A percentile compares a stretch with the other conserved stretches of the same genome.
These are phyloP conservation scores for Tetramorium bicarinatum DNA, from an alignment of 2,888 invertebrate genomes.

Conservation along the genomic window DNA sequence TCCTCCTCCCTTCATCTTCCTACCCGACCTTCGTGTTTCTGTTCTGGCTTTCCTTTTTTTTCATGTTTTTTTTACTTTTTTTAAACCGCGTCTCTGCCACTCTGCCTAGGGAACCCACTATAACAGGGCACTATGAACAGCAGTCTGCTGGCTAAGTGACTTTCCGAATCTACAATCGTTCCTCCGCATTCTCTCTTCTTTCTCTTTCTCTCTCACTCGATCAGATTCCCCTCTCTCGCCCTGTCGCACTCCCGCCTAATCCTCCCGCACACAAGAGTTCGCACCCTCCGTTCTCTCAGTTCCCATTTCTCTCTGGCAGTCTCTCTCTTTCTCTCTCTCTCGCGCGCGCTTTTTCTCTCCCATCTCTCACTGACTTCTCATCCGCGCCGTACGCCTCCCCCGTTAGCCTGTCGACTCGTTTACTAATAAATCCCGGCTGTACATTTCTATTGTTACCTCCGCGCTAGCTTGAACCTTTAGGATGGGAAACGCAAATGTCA, in stretches of 20 bases:
- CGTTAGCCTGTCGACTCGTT: constrained; percentile 2
- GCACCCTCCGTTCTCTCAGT: neutral
- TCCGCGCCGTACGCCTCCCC: constrained; percentile 8
- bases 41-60: constrained; percentile 17
- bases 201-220: constrained; percentile 57
- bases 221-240: constrained; percentile 56
- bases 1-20: constrained; percentile 7
- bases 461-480: neutral
- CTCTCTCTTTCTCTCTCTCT: neutral
- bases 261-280: neutral
- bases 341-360: neutral
- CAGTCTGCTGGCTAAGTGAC: constrained; percentile 86
- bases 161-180: constrained; percentile 84
- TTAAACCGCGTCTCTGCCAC: constrained; percentile 75
- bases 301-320: neutral
- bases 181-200: constrained; percentile 72
- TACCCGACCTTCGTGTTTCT: neutral
- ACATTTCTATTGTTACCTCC: neutral
- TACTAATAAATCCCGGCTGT: constrained; percentile 10
- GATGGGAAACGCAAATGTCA: neutral
- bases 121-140: constrained; percentile 86
- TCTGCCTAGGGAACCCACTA: constrained; percentile 85
- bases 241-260: constrained; percentile 37
- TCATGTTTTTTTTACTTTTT: constrained; percentile 30
- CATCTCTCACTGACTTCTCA: neutral